Conservation (phyloP, 2,113 vertebrate species). For the Herpetotheres cachinnans region DNA sequence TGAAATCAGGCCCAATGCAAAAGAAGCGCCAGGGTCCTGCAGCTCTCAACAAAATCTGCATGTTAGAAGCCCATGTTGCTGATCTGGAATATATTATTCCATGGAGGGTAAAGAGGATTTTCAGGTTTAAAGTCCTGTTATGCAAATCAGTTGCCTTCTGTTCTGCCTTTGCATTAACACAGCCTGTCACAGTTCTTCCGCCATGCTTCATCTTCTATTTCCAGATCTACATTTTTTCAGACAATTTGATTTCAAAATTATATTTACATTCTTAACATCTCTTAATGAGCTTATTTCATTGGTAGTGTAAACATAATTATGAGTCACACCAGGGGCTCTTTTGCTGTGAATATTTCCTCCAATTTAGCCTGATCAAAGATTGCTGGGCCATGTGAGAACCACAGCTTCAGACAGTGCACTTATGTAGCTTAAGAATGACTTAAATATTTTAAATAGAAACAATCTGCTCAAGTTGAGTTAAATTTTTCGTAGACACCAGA, state of each 20-base stretch:
- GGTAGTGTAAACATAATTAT: slow-evolving; percentile 56
- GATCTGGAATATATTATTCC: slow-evolving; percentile 33
- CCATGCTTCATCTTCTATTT: slow-evolving; percentile 36
- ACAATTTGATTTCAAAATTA: slow-evolving; percentile 65
- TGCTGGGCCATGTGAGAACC: neutral
- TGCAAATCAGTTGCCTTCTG: slow-evolving; percentile 41
- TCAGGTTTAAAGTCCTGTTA: slow-evolving; percentile 57
- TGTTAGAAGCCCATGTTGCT: slow-evolving; percentile 1
- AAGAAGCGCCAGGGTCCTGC: neutral
- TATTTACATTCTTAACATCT: slow-evolving; percentile 55
- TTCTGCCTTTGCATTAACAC: slow-evolving; percentile 34
- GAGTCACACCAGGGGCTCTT: slow-evolving; percentile 53
- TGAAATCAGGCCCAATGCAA: neutral
- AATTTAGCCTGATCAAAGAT: slow-evolving; percentile 39
- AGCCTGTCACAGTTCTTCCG: neutral
- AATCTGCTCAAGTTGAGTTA: neutral
- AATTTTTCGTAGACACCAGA: neutral
- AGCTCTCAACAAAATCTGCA: neutral
- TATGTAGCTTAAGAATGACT: neutral
- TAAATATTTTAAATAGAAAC: neutral
- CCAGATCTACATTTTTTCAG: slow-evolving; percentile 57
- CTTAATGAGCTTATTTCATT: slow-evolving; percentile 67
- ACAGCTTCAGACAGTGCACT: neutral
- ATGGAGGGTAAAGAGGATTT: slow-evolving; percentile 49
- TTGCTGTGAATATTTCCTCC: slow-evolving; percentile 38